These are phyloP conservation scores for Achlya flavicornis DNA, from an alignment of 2,888 invertebrate genomes.

Conservation along the genomic window DNA sequence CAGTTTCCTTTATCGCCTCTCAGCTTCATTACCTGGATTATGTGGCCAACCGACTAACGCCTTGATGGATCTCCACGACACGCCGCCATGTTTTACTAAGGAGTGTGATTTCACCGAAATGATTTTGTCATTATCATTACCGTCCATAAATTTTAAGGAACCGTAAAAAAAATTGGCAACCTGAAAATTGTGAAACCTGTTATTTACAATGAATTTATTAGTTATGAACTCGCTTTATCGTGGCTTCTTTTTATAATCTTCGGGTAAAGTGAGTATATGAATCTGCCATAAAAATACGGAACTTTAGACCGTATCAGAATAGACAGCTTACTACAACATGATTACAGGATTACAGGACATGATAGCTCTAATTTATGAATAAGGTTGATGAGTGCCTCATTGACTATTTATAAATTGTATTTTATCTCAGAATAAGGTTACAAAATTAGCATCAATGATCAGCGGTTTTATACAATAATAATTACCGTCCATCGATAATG, in stretches of 20 bases:
- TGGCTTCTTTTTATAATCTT: background rate
- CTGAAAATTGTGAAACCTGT: background rate
- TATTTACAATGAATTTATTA: slow-evolving; percentile 6
- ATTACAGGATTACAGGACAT: too few relatives aligned
- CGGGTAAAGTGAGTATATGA: too few relatives aligned
- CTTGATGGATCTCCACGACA: slow-evolving; percentile 53
- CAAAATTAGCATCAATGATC: background rate
- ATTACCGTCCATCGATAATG: background rate
- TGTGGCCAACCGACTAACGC: slow-evolving; percentile 41
- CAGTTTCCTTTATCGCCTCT: slow-evolving; percentile 54
- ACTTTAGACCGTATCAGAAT: too few relatives aligned
- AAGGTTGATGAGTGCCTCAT: too few relatives aligned
- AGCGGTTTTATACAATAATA: too few relatives aligned
- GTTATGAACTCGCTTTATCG: background rate
- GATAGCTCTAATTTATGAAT: too few relatives aligned
- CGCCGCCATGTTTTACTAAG: slow-evolving; percentile 18
- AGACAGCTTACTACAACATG: too few relatives aligned
- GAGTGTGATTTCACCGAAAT: slow-evolving; percentile 6
- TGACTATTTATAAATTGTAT: too few relatives aligned
- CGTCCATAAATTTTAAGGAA: background rate
- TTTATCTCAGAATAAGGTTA: too few relatives aligned
- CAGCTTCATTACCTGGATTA: slow-evolving; percentile 33
- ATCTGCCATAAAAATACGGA: too few relatives aligned
- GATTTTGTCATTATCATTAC: slow-evolving; percentile 6
- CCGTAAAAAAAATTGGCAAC: background rate